A percentile compares a stretch with the other conserved stretches of the same genome.
Conservation (phyloP, 2,888 invertebrate species). For the Synanthedon tipuliformis region DNA sequence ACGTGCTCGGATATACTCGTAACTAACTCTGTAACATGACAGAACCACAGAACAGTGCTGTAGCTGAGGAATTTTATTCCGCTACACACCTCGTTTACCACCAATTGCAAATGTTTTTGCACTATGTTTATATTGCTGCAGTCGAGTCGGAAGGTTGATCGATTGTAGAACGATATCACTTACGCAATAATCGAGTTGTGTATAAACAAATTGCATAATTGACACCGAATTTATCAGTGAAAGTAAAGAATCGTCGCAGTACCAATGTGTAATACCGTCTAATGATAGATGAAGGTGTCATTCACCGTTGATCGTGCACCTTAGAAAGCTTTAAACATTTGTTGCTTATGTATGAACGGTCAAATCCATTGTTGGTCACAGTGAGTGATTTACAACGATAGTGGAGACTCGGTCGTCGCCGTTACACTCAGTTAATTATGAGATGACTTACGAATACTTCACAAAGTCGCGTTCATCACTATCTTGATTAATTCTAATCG, state of each 20-base stretch:
- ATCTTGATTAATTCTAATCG: conserved; percentile 8
- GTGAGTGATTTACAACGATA: conserved; percentile 47
- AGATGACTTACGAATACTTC: conserved; percentile 11
- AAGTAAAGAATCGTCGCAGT: conserved; percentile 55
- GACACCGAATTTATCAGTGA: conserved; percentile 52
- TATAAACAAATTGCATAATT: conserved; percentile 51
- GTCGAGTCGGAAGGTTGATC: not conserved
- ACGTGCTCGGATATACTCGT: conserved; percentile 23
- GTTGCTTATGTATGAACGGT: conserved; percentile 36
- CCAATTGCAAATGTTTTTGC: conserved; percentile 10
- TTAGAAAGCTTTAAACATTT: conserved; percentile 48
- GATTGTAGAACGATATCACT: not conserved
- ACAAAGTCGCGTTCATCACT: conserved; percentile 4
- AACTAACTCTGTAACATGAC: conserved; percentile 45
- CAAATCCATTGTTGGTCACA: conserved; percentile 42
- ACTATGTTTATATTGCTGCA: conserved; percentile 3
- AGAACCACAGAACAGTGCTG: conserved; percentile 50
- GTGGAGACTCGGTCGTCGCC: conserved; percentile 8
- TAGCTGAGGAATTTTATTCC: conserved; percentile 37
- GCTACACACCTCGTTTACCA: conserved; percentile 32
- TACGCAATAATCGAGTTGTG: conserved; percentile 1
- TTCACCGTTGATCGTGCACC: conserved; percentile 15
- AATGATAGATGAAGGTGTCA: conserved; percentile 44
- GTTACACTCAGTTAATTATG: conserved; percentile 17
- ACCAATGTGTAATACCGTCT: conserved; percentile 39